Percentiles rank a stretch among this genome's conserved stretches.
Conservation (phyloP, 2,888 invertebrate species). For the Athrips mouffetella region DNA sequence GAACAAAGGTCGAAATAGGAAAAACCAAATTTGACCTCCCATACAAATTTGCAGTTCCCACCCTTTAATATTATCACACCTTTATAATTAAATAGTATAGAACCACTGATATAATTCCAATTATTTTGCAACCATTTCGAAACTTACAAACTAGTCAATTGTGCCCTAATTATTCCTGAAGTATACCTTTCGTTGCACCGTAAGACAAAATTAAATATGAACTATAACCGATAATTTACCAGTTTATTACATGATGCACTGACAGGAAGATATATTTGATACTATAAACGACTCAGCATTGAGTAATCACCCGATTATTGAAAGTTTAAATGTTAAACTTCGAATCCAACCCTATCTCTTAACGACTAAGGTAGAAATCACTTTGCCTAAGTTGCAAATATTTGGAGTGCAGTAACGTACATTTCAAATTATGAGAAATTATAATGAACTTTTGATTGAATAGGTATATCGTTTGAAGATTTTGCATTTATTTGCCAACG, state of each 20-base stretch:
- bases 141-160: background rate
- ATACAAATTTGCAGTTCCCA: no score
- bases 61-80: no score
- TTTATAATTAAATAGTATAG: no score
- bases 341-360: background rate
- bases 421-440: constrained; percentile 15
- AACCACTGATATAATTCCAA: no score
- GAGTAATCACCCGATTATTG: constrained; percentile 21
- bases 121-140: no score
- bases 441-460: constrained; percentile 19
- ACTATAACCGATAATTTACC: constrained; percentile 9
- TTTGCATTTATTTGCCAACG: constrained; percentile 7
- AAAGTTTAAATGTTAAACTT: constrained; percentile 15
- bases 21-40: no score
- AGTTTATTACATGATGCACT: constrained; percentile 18
- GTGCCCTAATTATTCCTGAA: background rate
- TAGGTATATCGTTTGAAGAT: constrained; percentile 8
- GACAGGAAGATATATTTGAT: constrained; percentile 19
- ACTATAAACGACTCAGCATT: constrained; percentile 20
- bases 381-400: background rate
- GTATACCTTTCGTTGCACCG: no score
- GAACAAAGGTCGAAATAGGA: no score
- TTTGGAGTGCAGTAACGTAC: constrained; percentile 10
- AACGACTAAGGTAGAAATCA: background rate
- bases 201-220: background rate